Evolutionary conservation across 2,888 invertebrate species (phyloP), one percentile per base, ranked within the genome.

Genomic region (Dichetophora obliterata): DNA sequence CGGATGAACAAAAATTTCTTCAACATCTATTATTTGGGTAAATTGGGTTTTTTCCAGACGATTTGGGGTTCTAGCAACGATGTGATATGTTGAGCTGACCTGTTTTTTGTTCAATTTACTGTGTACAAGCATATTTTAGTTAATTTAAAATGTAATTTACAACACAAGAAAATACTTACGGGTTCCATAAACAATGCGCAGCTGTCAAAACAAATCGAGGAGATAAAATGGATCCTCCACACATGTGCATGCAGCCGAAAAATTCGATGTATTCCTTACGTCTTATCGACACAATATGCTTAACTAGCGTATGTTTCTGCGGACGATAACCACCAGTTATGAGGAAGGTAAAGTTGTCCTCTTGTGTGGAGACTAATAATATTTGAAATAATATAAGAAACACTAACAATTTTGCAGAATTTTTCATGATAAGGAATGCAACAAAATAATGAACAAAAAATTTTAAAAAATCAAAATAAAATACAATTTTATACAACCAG

Each of bases 161-260:
- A 22, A 52, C 11, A 27, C 5, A 27, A 52, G 24, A 24, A 34
- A 8, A n/a, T 24, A 19, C n/a, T n/a, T 8, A 22, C 9, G 11
- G 2, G 70, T 54, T 4, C 24, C 31, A 70, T 2, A 9, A 54
- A 37, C 83, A 84, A 70, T 81, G 79, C 3, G 81, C 79, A 6
- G 82, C 79, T 3, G 83, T 83, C 0, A 83, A 3, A 1, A 83
- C 75, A 50, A 80, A 75, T 0, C 72, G 61, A n/a, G 77, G 73
- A 0, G 77, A 68, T 14, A 83, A 61, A 0, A 82, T 76, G 3
- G 78, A 77, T 1, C 82, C 84, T 0, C 75, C 72, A 24, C 83
- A 84, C n/a, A 80, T 81, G 50, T 81, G 82, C 74, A 82, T 82
- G 66, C 83, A 82, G 14, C 82, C 83, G 75, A 79, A 81, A 9